Evolutionary conservation across 2,113 vertebrate species (phyloP), one percentile per base, ranked within the genome.

Genomic region (Lophura nycthemera): DNA sequence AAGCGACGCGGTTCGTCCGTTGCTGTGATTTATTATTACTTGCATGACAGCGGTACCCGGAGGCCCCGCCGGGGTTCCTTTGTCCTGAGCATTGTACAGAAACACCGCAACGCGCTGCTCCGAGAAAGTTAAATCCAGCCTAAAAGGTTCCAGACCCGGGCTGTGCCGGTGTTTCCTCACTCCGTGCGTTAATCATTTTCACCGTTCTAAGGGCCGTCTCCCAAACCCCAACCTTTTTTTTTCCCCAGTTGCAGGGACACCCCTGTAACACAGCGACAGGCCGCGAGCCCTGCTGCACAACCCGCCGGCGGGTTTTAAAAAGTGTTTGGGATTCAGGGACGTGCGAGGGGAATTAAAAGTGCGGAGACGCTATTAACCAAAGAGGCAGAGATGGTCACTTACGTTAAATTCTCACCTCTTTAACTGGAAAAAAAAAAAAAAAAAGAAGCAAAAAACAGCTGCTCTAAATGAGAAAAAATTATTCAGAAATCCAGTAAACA

Each of bases 391-490:
- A 38, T 3, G 8, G 52, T 43, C 1, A 13, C 12, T 38, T 70
- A 67, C 94, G 75, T 64, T 45, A 86, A 36, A 67, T 61, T 93
- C 72, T n/a, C 81, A 6, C 77, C 83, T n/a, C 86, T 90, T 88
- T 24, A 47, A 93, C 96, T 10, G 38, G 38, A 87, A 83, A 92
- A 84, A n/a, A 88, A 90, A 86, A 82, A 92, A 83, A 30, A 86
- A 91, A 93, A 84, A 27, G 85, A 91, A 89, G 43, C 67, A 43
- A 50, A 80, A 89, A 95, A 57, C 78, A 92, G 92, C 86, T 74
- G 36, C 52, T 94, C 80, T 71, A 78, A 80, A 59, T 43, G 72
- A 77, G 34, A 86, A 69, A 80, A 92, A 96, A 82, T 80, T 66
- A 67, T 27, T 72, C 79, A 40, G 40, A 54, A 85, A 60, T 29